Base-by-base conservation (phyloP, 2,113 vertebrate species). In the Dendrocopos noguchii region DNA sequence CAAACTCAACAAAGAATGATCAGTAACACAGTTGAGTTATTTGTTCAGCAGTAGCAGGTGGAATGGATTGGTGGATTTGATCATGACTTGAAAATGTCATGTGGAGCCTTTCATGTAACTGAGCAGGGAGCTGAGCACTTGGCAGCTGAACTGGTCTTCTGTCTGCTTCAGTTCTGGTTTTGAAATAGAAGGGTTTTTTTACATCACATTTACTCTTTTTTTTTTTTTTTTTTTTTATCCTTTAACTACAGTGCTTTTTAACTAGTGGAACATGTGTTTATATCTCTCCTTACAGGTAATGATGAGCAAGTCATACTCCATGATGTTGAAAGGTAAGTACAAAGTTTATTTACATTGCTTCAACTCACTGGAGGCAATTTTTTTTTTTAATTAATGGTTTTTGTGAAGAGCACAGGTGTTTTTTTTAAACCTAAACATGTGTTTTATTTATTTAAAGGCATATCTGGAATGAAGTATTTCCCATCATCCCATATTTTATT, bases 281-380 rank as follows among this genome's bases (percentile, higher is more conserved):
- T 97, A 93, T 97, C 93, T 80, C 71, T 95, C 79, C 96, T 66
- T 96, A 22, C 89, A 99, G 99, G 99, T 93, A 99, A 99, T 75
- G 99, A 99, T 95, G 99, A 99, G 55, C 99, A 99, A 97, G 99
- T 99, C 97, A 99, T 99, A 96, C 99, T 99, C 86, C 99, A 99
- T 85, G 99, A 99, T 74, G 99, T 99, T 82, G 99, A 99, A 97
- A 99, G 99, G 99, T 99, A 97, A 96, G 96, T 97, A 90, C 16
- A 72, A n/a, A 77, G 31, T 94, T 95, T 85, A 11, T 96, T 84
- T 88, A 68, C 52, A 87, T 17, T 92, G 63, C 81, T 88, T 95
- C 46, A 84, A 52, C 34, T 90, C 13, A 74, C 74, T 72, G 86
- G 34, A 95, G 64, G 28, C 53, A 75, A 66, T 93, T 85, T 66